Conservation (phyloP, 2,113 vertebrate genomes). For the Periophthalmus modestus region DNA sequence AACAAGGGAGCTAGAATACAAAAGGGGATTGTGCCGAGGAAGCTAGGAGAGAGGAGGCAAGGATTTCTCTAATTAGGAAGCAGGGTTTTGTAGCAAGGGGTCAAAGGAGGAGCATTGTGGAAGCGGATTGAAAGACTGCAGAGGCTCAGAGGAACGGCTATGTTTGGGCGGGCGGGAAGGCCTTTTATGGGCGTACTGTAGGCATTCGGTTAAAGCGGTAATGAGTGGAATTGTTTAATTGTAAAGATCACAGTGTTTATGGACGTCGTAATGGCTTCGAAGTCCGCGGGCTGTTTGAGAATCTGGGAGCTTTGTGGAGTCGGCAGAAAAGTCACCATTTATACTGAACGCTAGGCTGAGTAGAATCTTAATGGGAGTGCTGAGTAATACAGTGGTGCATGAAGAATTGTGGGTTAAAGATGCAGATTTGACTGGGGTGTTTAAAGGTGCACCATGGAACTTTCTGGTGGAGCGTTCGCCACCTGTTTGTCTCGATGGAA, state of each 20-base stretch:
- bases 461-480: no score
- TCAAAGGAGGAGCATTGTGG: slow-evolving; percentile 34
- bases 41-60: slow-evolving; percentile 23
- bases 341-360: not conserved
- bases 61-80: slow-evolving; percentile 57
- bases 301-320: not conserved
- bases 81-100: slow-evolving; percentile 28
- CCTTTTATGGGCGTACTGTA: slow-evolving; percentile 1
- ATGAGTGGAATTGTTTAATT: slow-evolving; percentile 36
- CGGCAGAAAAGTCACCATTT: not conserved
- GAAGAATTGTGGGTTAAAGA: not conserved
- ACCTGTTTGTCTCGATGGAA: no score
- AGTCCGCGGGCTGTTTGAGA: slow-evolving; percentile 11
- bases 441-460: not conserved
- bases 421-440: not conserved
- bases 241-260: slow-evolving; percentile 35
- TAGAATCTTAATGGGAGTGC: not conserved
- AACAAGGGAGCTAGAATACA: not conserved
- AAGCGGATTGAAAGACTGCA: slow-evolving; percentile 12
- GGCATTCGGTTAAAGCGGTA: slow-evolving; percentile 27
- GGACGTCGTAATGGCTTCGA: slow-evolving; percentile 14
- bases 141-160: slow-evolving; percentile 14
- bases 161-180: not conserved
- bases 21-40: not conserved
- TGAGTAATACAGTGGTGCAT: not conserved